These are phyloP conservation scores for Miltochrista miniata DNA, from an alignment of 2,888 invertebrate genomes.

Conservation along the genomic window DNA sequence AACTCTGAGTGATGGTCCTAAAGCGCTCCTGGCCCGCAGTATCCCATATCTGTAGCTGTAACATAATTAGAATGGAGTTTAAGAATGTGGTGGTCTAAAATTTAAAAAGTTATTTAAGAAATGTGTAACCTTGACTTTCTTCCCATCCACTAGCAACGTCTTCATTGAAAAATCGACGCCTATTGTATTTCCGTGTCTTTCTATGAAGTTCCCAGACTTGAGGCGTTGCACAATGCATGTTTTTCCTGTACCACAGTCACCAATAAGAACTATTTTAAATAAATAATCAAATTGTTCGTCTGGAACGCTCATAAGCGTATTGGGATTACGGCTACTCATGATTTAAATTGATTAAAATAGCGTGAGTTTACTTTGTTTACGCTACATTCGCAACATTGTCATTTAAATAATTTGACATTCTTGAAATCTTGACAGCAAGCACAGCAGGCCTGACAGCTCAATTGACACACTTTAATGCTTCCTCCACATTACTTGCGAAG, in stretches of 20 bases:
- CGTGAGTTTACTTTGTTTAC: conserved; percentile 60
- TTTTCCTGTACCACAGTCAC: conserved; percentile 95
- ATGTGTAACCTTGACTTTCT: conserved; percentile 93
- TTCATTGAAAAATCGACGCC: conserved; percentile 99
- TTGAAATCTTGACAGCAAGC: no score
- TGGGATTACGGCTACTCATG: conserved; percentile 90
- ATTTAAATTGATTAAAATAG: conserved; percentile 49
- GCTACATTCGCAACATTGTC: conserved; percentile 36
- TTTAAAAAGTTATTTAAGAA: conserved; percentile 33
- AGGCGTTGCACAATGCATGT: conserved; percentile 98
- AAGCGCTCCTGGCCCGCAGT: conserved; percentile 98
- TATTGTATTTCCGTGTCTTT: conserved; percentile 97
- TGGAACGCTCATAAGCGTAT: conserved; percentile 89
- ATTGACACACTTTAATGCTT: no score
- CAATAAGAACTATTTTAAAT: conserved; percentile 97
- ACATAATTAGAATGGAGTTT: conserved; percentile 3
- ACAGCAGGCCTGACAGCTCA: no score
- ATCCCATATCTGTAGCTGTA: conserved; percentile 97
- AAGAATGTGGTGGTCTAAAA: not conserved
- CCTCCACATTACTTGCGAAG: no score
- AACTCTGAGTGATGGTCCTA: conserved; percentile 98
- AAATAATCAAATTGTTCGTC: conserved; percentile 96
- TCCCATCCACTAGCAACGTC: conserved; percentile 96
- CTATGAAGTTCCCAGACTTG: conserved; percentile 97
- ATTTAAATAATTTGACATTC: conserved; percentile 1